Percentiles rank a stretch among this genome's conserved stretches.
phyloP scores from a whole-genome alignment of 2,113 vertebrate species.

The Acanthisitta chloris region DNA sequence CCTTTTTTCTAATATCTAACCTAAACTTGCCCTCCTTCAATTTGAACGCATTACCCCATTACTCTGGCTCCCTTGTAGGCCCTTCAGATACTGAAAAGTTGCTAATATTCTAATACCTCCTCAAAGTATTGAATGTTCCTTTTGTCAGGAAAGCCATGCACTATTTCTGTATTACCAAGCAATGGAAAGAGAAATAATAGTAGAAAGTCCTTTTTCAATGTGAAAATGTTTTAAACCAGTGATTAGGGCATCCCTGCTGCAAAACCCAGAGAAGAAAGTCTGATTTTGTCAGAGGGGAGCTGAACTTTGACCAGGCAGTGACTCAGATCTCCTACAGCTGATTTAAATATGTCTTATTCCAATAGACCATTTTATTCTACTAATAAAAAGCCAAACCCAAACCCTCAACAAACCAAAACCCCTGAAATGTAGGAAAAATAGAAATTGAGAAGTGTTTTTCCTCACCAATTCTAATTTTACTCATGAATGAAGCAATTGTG shows the following conservation, averaged over 20 bases:
- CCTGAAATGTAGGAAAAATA: neutral
- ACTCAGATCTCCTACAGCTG: neutral
- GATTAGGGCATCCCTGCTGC: neutral
- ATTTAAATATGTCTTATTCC: slow-evolving; percentile 13
- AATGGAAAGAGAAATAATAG: neutral
- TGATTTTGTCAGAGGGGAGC: neutral
- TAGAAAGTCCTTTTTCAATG: neutral
- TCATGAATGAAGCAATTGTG: slow-evolving; percentile 42
- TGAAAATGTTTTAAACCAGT: neutral
- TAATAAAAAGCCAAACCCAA: neutral
- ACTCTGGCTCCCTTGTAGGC: no score
- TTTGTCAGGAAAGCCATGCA: neutral
- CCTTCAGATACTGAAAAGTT: no score
- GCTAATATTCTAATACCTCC: neutral
- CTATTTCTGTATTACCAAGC: neutral
- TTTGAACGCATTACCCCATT: no score
- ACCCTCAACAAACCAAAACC: neutral
- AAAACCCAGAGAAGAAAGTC: neutral
- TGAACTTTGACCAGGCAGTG: neutral
- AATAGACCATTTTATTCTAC: neutral
- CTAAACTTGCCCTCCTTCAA: no score
- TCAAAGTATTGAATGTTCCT: neutral
- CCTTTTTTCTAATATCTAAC: no score
- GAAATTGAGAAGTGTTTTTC: neutral
- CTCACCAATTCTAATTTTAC: slow-evolving; percentile 34